phyloP scores from a whole-genome alignment of 2,113 vertebrate species.

The Pseudolaguvia tuberculata region DNA sequence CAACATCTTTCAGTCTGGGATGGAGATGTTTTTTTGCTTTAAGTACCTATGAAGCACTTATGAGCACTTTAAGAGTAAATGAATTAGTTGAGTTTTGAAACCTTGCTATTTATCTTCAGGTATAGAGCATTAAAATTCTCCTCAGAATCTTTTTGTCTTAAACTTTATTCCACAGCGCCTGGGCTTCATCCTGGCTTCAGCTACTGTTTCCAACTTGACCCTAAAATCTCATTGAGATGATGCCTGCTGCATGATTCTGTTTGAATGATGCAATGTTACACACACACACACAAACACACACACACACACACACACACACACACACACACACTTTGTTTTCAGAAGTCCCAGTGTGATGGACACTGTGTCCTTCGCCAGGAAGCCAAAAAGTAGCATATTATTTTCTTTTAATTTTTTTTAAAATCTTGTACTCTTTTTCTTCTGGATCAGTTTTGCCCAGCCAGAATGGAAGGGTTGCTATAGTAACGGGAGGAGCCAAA shows the following conservation, averaged over 20 bases:
- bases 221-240: not conserved
- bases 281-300: conserved; percentile 1
- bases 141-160: not conserved
- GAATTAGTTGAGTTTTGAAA: not conserved
- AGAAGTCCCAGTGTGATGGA: conserved; percentile 16
- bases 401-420: conserved; percentile 45
- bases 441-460: conserved; percentile 69
- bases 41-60: no score
- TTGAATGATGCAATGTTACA: not conserved
- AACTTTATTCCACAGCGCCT: not conserved
- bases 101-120: not conserved
- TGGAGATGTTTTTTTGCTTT: no score
- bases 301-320: not conserved
- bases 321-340: not conserved
- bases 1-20: no score
- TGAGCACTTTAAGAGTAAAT: no score
- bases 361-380: conserved; percentile 4
- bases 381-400: not conserved
- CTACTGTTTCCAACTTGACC: not conserved
- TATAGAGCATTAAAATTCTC: not conserved
- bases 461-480: conserved; percentile 82
- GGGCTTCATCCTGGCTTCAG: not conserved
- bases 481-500: conserved; percentile 85
- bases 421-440: conserved; percentile 45
- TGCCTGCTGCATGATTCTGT: not conserved